Evolutionary conservation across 2,888 invertebrate species (phyloP), one percentile per base, ranked within the genome.

Genomic region (Eupeodes latifasciatus): DNA sequence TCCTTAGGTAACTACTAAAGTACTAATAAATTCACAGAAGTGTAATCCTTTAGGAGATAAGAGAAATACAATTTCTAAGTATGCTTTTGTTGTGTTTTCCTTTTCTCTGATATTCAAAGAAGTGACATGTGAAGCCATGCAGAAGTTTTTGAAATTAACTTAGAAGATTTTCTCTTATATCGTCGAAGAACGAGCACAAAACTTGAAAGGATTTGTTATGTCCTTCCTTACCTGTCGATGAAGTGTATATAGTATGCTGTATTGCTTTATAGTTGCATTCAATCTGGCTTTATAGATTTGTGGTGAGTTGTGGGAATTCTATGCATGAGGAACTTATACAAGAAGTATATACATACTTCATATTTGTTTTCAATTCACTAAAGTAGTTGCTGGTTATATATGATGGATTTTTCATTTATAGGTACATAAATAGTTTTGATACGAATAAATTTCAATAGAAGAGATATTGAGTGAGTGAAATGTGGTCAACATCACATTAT

Each of bases 101-200:
- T 47, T 47, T 66, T 1, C 1, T 19, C 47, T 66, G 66, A 66
- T 66, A 66, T 66, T 14, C 27, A 47, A 66, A 34, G 47, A 66
- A 27, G 66, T 66, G 66, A 66, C 66, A 66, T 66, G 66, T 66
- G 66, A 66, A 66, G 27, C 66, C 14, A 66, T 47, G 49, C 47
- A 66, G 27, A 66, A 66, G 66, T 66, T 66, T 64, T 49, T 47
- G 19, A 66, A 66, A 66, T 66, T 66, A 66, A 27, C 66, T 66
- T 66, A 66, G 27, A 47, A 14, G 66, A 66, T 66, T 66, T 27
- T 4, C 19, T 40, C 40, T 40, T 40, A 27, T 27, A 27, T 27
- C 27, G 27, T 27, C 27, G n/a, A 64, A 27, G 47, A 64, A 47
- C 27, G 47, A 47, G 14, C 5, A 36, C 14, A 7, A 59, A 36